A percentile compares a stretch with the other conserved stretches of the same genome.
Evolutionary conservation across 2,113 vertebrate genomes (phyloP).

Genomic region (Sylvia atricapilla): DNA sequence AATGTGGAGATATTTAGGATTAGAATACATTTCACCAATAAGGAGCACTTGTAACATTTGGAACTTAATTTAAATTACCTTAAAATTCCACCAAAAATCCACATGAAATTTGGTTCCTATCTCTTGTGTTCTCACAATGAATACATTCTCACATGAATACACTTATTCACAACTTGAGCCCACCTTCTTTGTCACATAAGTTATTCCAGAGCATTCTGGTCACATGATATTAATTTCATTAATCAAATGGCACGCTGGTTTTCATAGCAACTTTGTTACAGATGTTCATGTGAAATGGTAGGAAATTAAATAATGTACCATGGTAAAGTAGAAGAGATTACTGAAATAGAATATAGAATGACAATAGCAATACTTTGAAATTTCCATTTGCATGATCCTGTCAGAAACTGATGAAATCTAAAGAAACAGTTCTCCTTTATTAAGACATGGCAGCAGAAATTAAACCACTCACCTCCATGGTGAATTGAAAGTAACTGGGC

Average conservation of each 20-base stretch:
- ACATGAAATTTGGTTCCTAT: background rate
- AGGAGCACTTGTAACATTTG: background rate
- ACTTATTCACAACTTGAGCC: background rate
- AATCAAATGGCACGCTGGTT: background rate
- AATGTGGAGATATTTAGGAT: background rate
- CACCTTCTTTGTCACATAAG: background rate
- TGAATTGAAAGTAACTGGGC: constrained; percentile 52
- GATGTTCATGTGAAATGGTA: background rate
- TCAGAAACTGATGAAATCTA: background rate
- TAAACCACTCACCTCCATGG: constrained; percentile 5
- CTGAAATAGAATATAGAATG: background rate
- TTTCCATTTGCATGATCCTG: background rate
- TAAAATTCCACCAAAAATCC: background rate
- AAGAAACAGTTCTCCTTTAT: background rate
- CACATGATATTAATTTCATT: background rate
- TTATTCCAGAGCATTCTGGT: background rate
- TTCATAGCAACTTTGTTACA: background rate
- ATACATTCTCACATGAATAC: background rate
- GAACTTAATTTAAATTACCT: background rate
- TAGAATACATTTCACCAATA: background rate
- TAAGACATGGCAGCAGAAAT: background rate
- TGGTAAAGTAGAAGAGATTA: background rate
- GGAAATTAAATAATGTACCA: background rate
- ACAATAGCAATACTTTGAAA: background rate
- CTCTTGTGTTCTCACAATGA: background rate